Conservation (phyloP, 2,888 invertebrate genomes). For the Polyommatus iphigenia region DNA sequence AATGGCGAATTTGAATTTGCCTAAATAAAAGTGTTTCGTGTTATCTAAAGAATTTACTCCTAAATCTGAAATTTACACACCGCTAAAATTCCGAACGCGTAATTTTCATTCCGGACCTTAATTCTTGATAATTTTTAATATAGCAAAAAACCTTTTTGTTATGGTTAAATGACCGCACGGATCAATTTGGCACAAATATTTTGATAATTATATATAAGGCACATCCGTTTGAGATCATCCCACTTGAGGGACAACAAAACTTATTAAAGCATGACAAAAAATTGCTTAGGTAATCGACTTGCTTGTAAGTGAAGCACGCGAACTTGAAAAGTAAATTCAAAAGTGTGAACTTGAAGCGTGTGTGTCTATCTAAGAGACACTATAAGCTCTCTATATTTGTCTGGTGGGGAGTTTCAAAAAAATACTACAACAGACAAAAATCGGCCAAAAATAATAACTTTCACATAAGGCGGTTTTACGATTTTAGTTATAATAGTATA, state of each 20-base stretch:
- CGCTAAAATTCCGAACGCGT: background rate
- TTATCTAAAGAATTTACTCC: background rate
- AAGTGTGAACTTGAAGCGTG: no score
- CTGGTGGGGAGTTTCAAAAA: no score
- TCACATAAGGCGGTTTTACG: no score
- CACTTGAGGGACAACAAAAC: background rate
- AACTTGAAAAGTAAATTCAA: no score
- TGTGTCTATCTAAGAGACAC: no score
- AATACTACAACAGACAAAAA: no score
- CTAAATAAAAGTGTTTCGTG: background rate
- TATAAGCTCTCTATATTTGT: no score
- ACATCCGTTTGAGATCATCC: background rate
- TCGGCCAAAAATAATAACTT: no score
- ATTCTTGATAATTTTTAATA: background rate
- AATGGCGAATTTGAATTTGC: background rate
- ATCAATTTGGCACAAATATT: background rate
- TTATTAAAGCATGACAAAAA: no score
- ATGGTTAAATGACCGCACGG: background rate
- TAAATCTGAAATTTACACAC: background rate
- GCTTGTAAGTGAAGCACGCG: no score
- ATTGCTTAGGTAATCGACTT: no score
- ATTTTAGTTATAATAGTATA: no score
- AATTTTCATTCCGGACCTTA: background rate
- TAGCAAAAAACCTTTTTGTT: background rate
- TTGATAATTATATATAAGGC: background rate